These are phyloP conservation scores for Otolemur garnettii DNA, from an alignment of 2,113 vertebrate species.

Conservation along the genomic window DNA sequence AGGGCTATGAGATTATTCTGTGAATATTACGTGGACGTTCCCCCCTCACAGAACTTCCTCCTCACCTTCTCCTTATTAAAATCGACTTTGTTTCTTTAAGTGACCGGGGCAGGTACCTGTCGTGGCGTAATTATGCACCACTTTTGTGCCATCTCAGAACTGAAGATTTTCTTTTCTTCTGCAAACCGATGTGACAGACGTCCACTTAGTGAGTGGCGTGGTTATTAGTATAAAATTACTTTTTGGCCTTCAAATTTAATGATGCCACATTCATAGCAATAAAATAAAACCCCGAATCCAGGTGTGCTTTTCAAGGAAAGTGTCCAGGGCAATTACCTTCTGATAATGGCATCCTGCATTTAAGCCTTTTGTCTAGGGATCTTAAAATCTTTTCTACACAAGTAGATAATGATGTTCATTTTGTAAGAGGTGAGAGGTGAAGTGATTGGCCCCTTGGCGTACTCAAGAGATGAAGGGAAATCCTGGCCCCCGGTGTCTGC, in stretches of 20 bases:
- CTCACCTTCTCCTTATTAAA: conserved; percentile 58
- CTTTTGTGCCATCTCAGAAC: conserved; percentile 29
- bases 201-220: conserved; percentile 53
- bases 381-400: conserved; percentile 38
- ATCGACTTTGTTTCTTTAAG: conserved; percentile 64
- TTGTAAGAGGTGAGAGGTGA: conserved; percentile 17
- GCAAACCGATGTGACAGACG: conserved; percentile 58
- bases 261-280: conserved; percentile 68
- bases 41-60: conserved; percentile 19
- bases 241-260: conserved; percentile 78
- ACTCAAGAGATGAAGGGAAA: neutral
- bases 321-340: conserved; percentile 62
- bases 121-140: conserved; percentile 66
- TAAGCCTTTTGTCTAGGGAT: conserved; percentile 65
- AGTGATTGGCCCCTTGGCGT: conserved; percentile 8
- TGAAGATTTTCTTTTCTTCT: conserved; percentile 71
- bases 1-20: conserved; percentile 57
- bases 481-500: conserved; percentile 59
- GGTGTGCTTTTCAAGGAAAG: conserved; percentile 69
- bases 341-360: neutral
- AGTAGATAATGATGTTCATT: conserved; percentile 42
- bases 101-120: conserved; percentile 52
- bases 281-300: conserved; percentile 69
- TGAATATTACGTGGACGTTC: conserved; percentile 76
- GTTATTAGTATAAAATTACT: conserved; percentile 78